These are phyloP conservation scores for Anadara kagoshimensis DNA, from an alignment of 1,140 invertebrate genomes.

Conservation along the genomic window DNA sequence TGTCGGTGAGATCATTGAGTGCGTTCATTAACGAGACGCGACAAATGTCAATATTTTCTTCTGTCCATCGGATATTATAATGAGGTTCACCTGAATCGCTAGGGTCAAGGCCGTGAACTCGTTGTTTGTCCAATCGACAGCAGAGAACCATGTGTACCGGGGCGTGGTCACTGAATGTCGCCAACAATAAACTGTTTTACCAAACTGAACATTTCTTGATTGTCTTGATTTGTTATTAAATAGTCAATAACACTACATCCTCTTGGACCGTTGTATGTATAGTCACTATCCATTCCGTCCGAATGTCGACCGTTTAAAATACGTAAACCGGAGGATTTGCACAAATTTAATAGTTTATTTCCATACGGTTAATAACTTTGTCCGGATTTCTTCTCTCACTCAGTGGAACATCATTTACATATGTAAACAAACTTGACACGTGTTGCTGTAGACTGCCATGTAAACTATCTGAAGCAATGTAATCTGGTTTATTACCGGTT, in stretches of 20 bases:
- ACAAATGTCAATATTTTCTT: not conserved
- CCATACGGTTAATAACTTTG: slow-evolving; percentile 1
- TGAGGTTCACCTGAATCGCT: not conserved
- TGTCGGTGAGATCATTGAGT: not conserved
- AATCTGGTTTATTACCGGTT: slow-evolving; percentile 4
- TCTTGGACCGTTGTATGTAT: slow-evolving; percentile 12
- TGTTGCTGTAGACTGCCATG: too few species aligned
- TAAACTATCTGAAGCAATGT: not conserved
- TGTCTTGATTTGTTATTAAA: slow-evolving; percentile 10
- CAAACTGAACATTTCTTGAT: slow-evolving; percentile 3
- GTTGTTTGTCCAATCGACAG: not conserved
- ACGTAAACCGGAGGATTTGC: slow-evolving; percentile 9
- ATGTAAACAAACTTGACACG: not conserved
- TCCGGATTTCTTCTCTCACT: slow-evolving; percentile 2
- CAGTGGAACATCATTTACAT: not conserved
- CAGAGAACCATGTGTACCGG: slow-evolving; percentile 7
- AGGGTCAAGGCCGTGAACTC: not conserved
- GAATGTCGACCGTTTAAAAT: slow-evolving; percentile 12
- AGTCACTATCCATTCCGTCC: slow-evolving; percentile 2
- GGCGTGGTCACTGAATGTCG: slow-evolving; percentile 16
- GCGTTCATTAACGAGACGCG: not conserved
- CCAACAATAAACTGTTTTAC: slow-evolving; percentile 12
- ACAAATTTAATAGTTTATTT: slow-evolving; percentile 2
- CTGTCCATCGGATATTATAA: slow-evolving; percentile 1
- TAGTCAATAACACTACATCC: slow-evolving; percentile 25